Base-by-base conservation (phyloP, 2,888 invertebrate genomes). In the Dascillus cervinus region DNA sequence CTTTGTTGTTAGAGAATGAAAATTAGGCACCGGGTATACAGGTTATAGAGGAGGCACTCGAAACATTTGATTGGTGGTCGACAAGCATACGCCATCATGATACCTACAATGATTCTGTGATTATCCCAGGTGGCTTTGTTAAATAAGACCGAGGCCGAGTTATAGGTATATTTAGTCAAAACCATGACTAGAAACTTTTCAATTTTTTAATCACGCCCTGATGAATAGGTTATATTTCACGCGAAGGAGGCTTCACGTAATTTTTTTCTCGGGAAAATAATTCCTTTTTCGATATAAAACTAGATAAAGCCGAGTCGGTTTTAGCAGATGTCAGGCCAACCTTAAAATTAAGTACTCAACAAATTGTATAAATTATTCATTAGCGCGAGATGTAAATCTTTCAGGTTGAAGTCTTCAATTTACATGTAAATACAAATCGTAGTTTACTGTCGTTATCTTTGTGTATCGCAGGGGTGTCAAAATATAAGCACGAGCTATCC, bases 401-500 rank as follows among this genome's bases (percentile, higher is more conserved):
- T 26, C 27, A 31, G 32, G 36, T 32, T 29, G 39, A 33, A 30
- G 35, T 44, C 43, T 33, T 32, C 41, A 43, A 46, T 44, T 46
- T 46, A 44, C 46, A 44, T 46, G 46, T 44, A 46, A 46, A 46
- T 46, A 34, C 29, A 27, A 33, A 26, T 17, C 25, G 33, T 21
- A 26, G 39, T 41, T 39, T 39, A 39, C 43, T 39, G 41, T 30
- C 30, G 31, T 22, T 44, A 43, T 44, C 44, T 41, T 34, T 34
- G 32, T 37, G 36, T 34, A 41, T 39, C 42, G 32, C n/a, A 37
- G 36, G 41, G 46, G 46, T 44, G 44, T 47, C 44, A 47, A 45
- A 45, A 43, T 41, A 40, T 35, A 41, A 39, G 39, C 40, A 44
- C 42, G 43, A 47, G 41, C 39, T 43, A 46, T 44, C 32, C 24